Percentiles rank a stretch among this genome's conserved stretches.
Conservation (phyloP, 1,140 invertebrate genomes). For the Formica selysi region DNA sequence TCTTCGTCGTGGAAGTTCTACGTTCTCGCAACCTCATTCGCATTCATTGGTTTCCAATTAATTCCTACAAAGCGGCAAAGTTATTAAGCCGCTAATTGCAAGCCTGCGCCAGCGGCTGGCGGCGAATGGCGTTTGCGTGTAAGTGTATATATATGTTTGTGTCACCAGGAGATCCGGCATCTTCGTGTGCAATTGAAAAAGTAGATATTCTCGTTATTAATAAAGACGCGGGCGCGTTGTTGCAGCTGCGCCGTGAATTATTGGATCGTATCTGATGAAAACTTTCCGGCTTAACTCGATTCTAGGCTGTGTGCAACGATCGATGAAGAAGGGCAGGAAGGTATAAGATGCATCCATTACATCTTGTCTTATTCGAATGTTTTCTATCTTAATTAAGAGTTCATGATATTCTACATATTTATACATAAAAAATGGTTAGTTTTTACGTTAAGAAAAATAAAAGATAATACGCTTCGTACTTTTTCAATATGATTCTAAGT, state of each 20-base stretch:
- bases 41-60: slow-evolving; percentile 85
- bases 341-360: slow-evolving; percentile 26
- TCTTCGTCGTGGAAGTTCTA: slow-evolving; percentile 73
- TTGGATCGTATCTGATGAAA: slow-evolving; percentile 55
- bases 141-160: neutral
- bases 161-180: slow-evolving; percentile 1
- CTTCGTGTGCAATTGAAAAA: slow-evolving; percentile 56
- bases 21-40: slow-evolving; percentile 81
- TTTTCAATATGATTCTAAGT: neutral
- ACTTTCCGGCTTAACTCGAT: slow-evolving; percentile 49
- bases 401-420: neutral
- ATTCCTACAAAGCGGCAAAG: slow-evolving; percentile 80
- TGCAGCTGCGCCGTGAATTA: slow-evolving; percentile 61
- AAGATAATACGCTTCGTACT: neutral
- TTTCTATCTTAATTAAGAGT: slow-evolving; percentile 2
- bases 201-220: slow-evolving; percentile 46
- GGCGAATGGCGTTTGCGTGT: slow-evolving; percentile 38
- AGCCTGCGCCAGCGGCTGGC: slow-evolving; percentile 23
- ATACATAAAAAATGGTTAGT: neutral
- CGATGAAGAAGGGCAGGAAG: neutral
- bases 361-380: neutral
- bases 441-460: neutral
- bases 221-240: slow-evolving; percentile 47
- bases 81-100: slow-evolving; percentile 84
- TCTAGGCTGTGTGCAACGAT: neutral